Conservation (phyloP, 2,113 vertebrate genomes). For the Galbula dea region DNA sequence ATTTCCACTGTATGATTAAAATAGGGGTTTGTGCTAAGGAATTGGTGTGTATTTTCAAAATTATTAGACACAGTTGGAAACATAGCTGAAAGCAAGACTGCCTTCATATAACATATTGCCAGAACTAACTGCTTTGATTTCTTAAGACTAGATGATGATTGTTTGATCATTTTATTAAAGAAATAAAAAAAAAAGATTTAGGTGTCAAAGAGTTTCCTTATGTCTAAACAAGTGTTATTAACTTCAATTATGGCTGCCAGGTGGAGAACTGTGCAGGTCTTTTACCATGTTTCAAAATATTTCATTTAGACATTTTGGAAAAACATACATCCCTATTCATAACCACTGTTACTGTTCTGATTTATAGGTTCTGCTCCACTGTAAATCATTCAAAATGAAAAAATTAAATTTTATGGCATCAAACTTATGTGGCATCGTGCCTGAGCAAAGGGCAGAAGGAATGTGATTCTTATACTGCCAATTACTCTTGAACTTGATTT, state of each 20-base stretch:
- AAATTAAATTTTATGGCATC: conserved; percentile 77
- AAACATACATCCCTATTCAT: conserved; percentile 92
- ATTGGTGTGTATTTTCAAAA: conserved; percentile 67
- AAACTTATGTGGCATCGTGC: conserved; percentile 70
- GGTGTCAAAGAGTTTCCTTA: conserved; percentile 87
- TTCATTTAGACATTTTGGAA: conserved; percentile 87
- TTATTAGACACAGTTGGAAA: conserved; percentile 70
- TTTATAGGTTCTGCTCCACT: conserved; percentile 80
- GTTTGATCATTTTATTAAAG: conserved; percentile 83
- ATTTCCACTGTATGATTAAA: conserved; percentile 68
- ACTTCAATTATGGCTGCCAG: conserved; percentile 88
- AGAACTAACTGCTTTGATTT: conserved; percentile 80
- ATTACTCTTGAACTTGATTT: conserved; percentile 64
- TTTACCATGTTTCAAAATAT: conserved; percentile 82
- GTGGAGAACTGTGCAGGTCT: conserved; percentile 84
- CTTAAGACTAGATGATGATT: conserved; percentile 78
- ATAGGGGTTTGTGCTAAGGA: conserved; percentile 23
- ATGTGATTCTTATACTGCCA: conserved; percentile 72
- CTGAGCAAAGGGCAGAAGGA: conserved; percentile 71
- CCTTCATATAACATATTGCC: conserved; percentile 67
- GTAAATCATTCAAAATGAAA: conserved; percentile 83
- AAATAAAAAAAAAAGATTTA: conserved; percentile 73
- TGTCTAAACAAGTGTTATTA: conserved; percentile 86
- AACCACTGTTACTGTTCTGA: conserved; percentile 84
- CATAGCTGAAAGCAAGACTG: conserved; percentile 69